Base-by-base conservation (phyloP, 2,888 invertebrate species). In the Balanococcus diminutus region DNA sequence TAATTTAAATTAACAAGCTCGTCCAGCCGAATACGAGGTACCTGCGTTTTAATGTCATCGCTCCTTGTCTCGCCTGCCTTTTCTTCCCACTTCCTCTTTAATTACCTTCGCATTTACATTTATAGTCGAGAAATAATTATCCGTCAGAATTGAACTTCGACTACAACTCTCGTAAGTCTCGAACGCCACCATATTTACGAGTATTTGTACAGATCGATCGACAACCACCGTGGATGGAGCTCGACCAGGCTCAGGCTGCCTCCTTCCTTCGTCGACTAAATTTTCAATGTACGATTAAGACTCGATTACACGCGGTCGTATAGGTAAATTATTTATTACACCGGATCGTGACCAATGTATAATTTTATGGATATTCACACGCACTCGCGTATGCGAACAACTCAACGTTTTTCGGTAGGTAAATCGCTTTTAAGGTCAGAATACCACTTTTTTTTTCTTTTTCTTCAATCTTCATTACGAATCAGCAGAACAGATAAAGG, bases 1-100 rank as follows among this genome's bases (percentile, higher is more conserved):
- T 79, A 79, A 79, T 79, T 79, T 79, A 79, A 79, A 79, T 79
- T 79, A 79, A 32, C 75, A 79, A 79, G 67, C 67, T 67, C 75
- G 75, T 36, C 75, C 28, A 79, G 14, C 31, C 36, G 36, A 19
- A 31, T 79, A 79, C 36, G 72, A 72, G 28, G 46, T 46, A 46
- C 3, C 3, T 56, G 22, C 56, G 42, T 14, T 67, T 67, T 67
- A 67, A 67, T 67, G 67, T 28, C 67, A 67, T 67, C 67, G 28
- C 67, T 14, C 28, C 28, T 11, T 22, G 56, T 67, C 28, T 28
- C 67, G 14, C 9, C 67, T 67, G 28, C 67, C 67, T 67, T 16
- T 67, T 28, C 67, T 67, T 67, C 67, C 67, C n/a, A n/a, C 67
- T 67, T 67, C 67, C 67, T 67, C 28, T 67, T 28, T 67, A 67